Evolutionary conservation across 2,888 invertebrate species (phyloP).

Genomic region (Calameuta filiformis): DNA sequence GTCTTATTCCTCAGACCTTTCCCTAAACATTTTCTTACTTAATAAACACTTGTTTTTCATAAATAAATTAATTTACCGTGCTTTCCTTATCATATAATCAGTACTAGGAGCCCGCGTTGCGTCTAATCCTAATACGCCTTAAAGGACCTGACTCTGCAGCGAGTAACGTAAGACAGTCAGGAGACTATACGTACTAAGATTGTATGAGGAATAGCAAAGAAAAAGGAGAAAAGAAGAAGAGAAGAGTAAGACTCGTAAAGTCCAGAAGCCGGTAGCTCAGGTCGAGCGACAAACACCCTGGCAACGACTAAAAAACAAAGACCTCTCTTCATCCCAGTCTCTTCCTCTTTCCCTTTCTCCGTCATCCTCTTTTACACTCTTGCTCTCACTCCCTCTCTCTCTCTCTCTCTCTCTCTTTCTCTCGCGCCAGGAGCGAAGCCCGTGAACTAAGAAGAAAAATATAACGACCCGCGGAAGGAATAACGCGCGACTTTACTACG

Average conservation of each 20-base stretch:
- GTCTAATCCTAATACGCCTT: no score
- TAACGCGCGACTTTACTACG: slow-evolving; percentile 60
- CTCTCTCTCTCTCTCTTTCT: not conserved
- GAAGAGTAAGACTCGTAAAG: slow-evolving; percentile 28
- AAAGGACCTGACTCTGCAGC: no score
- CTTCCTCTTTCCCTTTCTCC: no score
- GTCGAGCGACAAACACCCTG: slow-evolving; percentile 48
- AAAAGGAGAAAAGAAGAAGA: slow-evolving; percentile 11
- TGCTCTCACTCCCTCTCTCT: no score
- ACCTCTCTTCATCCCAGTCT: slow-evolving; percentile 18
- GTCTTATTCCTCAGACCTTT: no score
- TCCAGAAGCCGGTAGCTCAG: slow-evolving; percentile 26
- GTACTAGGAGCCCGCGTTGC: no score
- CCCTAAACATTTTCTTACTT: no score
- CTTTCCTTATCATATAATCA: no score
- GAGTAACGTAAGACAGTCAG: no score
- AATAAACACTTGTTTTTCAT: no score
- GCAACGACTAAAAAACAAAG: slow-evolving; percentile 45
- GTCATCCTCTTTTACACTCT: not conserved
- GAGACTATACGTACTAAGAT: no score
- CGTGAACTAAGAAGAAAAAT: slow-evolving; percentile 49
- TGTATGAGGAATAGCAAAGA: not conserved
- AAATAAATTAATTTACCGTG: no score
- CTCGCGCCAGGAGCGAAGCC: slow-evolving; percentile 24
- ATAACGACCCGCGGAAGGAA: slow-evolving; percentile 57